Conservation (phyloP, 2,113 vertebrate species). For the Forbesichthys agassizii region DNA sequence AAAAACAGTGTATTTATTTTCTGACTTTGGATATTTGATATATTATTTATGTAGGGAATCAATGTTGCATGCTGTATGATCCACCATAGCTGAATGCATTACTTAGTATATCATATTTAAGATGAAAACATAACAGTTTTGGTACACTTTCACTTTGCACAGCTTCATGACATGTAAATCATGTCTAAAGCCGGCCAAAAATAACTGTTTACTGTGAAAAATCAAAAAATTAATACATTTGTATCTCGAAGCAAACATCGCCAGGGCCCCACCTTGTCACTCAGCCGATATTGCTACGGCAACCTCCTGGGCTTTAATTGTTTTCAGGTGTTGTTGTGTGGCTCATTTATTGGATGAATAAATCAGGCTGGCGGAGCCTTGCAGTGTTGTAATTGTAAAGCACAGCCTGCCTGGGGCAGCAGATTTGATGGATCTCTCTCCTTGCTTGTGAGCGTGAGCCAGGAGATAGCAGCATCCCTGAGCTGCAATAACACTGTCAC, state of each 20-base stretch:
- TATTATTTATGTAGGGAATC: no score
- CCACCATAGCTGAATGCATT: no score
- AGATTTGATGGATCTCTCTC: slow-evolving; percentile 42
- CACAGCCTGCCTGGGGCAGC: slow-evolving; percentile 19
- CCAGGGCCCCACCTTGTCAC: slow-evolving; percentile 8
- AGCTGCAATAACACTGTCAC: slow-evolving; percentile 29
- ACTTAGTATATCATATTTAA: no score
- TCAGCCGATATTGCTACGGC: slow-evolving; percentile 25
- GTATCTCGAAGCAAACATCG: slow-evolving; percentile 10
- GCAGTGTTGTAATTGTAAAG: slow-evolving; percentile 49
- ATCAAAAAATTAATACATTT: slow-evolving; percentile 33
- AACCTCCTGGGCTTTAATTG: slow-evolving; percentile 69
- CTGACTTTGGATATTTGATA: no score
- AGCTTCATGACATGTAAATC: slow-evolving; percentile 32
- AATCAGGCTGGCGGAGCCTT: slow-evolving; percentile 40
- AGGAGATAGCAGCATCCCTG: slow-evolving; percentile 30
- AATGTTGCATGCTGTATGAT: no score
- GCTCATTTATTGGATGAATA: slow-evolving; percentile 75
- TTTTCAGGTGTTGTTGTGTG: slow-evolving; percentile 74
- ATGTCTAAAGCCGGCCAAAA: slow-evolving; percentile 29
- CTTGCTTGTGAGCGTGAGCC: slow-evolving; percentile 20
- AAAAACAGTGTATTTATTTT: no score
- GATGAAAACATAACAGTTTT: no score
- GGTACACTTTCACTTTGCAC: no score
- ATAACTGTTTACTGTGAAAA: slow-evolving; percentile 4